phyloP scores from a whole-genome alignment of 2,113 vertebrate genomes.

The Aleadryas rufinucha region DNA sequence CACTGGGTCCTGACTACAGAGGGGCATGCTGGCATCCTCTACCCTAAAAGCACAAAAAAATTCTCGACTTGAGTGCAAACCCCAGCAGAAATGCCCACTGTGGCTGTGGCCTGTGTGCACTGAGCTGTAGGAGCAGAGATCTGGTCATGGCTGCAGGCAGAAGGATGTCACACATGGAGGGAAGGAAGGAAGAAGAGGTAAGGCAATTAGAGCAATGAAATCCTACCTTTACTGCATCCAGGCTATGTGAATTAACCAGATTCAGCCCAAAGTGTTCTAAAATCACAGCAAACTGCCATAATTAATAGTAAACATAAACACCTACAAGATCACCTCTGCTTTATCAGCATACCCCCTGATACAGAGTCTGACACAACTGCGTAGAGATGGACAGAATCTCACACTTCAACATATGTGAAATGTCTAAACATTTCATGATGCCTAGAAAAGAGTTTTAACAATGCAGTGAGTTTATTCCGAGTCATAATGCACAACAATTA shows the following conservation, averaged over 20 bases:
- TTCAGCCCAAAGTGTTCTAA: background rate
- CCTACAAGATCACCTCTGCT: background rate
- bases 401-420: background rate
- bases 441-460: background rate
- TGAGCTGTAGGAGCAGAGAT: background rate
- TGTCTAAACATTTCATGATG: background rate
- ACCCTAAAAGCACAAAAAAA: background rate
- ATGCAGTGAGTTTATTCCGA: background rate
- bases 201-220: background rate
- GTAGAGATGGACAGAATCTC: background rate
- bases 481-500: slow-evolving; percentile 15
- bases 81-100: background rate
- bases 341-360: background rate
- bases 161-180: background rate
- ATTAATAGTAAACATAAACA: background rate
- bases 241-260: background rate
- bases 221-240: background rate
- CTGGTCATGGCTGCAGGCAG: background rate
- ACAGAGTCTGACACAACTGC: background rate
- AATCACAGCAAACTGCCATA: background rate
- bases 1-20: background rate
- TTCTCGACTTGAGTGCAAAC: background rate
- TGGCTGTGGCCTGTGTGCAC: background rate
- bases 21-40: background rate
- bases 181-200: background rate